phyloP scores from a whole-genome alignment of 2,888 invertebrate genomes.

The Stratiomys singularior region DNA sequence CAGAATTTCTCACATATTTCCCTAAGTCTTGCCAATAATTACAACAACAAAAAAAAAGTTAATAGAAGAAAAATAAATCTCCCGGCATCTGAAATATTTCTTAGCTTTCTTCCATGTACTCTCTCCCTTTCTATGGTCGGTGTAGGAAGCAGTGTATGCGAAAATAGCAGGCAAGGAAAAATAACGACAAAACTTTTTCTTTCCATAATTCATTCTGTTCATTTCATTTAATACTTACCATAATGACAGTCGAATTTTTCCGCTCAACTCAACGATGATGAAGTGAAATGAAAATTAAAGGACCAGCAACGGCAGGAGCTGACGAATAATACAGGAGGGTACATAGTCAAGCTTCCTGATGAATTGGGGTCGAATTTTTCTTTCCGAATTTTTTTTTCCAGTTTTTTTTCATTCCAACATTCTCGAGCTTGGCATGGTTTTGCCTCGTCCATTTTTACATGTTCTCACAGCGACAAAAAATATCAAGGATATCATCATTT shows the following conservation, averaged over 20 bases:
- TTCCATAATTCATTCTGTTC: slow-evolving; percentile 53
- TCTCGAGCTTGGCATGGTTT: not conserved
- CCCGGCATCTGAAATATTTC: not conserved
- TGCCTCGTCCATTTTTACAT: not conserved
- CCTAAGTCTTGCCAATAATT: not conserved
- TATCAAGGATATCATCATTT: slow-evolving; percentile 41
- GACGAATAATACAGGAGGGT: too few species aligned
- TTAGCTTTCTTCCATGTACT: not conserved
- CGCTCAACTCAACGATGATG: slow-evolving; percentile 45
- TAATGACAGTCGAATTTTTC: slow-evolving; percentile 51
- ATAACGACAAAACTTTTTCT: slow-evolving; percentile 35
- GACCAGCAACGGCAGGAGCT: not conserved
- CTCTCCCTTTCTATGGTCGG: too few species aligned
- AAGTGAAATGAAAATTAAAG: slow-evolving; percentile 48
- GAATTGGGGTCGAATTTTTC: slow-evolving; percentile 52
- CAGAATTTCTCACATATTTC: slow-evolving; percentile 35
- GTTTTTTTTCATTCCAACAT: not conserved
- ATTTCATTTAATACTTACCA: slow-evolving; percentile 52
- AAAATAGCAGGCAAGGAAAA: too few species aligned
- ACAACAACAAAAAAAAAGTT: not conserved
- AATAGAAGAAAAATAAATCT: not conserved
- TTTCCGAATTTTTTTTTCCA: slow-evolving; percentile 30
- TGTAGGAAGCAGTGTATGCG: too few species aligned
- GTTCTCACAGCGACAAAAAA: slow-evolving; percentile 17
- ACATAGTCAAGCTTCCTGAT: slow-evolving; percentile 47